Percentiles rank a stretch among this genome's conserved stretches.
Conservation (phyloP, 2,888 invertebrate species). For the Apocheima hispidaria region DNA sequence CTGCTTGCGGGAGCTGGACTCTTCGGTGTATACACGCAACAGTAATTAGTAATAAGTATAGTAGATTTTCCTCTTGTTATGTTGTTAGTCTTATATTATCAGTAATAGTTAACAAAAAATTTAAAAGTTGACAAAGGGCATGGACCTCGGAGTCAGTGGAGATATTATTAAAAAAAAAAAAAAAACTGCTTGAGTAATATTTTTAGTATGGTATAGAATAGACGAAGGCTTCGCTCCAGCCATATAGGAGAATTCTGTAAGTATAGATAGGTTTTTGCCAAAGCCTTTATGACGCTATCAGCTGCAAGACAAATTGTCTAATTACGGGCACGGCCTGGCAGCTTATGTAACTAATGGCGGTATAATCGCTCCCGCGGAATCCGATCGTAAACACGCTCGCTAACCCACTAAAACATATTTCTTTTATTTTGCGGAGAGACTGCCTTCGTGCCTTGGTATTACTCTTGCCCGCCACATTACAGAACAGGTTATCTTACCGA, state of each 20-base stretch:
- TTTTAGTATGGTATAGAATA: background rate
- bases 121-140: too few relatives aligned
- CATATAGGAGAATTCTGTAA: slow-evolving; percentile 2
- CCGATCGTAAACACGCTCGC: slow-evolving; percentile 82
- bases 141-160: too few relatives aligned
- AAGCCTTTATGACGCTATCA: slow-evolving; percentile 60
- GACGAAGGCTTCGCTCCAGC: background rate
- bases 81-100: too few relatives aligned
- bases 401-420: slow-evolving; percentile 86
- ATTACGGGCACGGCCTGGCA: slow-evolving; percentile 65
- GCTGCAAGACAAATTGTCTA: slow-evolving; percentile 71
- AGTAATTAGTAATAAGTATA: too few relatives aligned
- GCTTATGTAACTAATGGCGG: slow-evolving; percentile 81
- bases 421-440: slow-evolving; percentile 81
- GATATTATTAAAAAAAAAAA: too few relatives aligned
- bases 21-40: too few relatives aligned
- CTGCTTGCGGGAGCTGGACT: too few relatives aligned
- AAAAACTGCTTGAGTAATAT: background rate
- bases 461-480: slow-evolving; percentile 63
- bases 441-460: slow-evolving; percentile 62
- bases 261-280: slow-evolving; percentile 20
- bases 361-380: slow-evolving; percentile 76
- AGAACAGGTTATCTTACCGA: slow-evolving; percentile 72
- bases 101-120: too few relatives aligned
- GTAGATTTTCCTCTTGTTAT: too few relatives aligned